Percentiles rank a stretch among this genome's conserved stretches.
phyloP scores from a whole-genome alignment of 2,113 vertebrate genomes.

The Indicator indicator region DNA sequence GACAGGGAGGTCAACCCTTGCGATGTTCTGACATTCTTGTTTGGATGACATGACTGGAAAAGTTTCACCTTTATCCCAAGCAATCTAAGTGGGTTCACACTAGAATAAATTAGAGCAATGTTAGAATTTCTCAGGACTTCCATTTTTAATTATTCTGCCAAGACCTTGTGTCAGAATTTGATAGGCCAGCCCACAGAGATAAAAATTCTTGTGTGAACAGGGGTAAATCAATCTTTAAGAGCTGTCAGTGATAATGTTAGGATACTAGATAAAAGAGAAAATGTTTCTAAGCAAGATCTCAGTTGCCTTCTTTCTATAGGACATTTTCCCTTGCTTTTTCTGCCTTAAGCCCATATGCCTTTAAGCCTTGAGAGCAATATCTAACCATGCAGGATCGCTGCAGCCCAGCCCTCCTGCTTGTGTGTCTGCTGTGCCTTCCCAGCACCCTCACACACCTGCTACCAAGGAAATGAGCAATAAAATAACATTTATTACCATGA shows the following conservation, averaged over 20 bases:
- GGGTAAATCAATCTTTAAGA: neutral
- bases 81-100: neutral
- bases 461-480: neutral
- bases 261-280: neutral
- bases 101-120: neutral
- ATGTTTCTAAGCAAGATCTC: neutral
- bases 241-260: neutral
- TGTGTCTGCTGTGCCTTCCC: neutral
- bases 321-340: neutral
- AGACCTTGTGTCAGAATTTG: neutral
- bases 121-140: neutral
- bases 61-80: neutral
- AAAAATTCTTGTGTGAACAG: neutral
- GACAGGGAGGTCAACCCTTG: neutral
- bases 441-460: neutral
- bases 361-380: neutral
- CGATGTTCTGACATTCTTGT: neutral
- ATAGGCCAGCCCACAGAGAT: neutral
- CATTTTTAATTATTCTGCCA: neutral
- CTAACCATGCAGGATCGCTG: neutral
- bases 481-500: neutral
- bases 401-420: neutral
- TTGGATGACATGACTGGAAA: neutral
- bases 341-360: neutral
- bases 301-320: accelerated